Evolutionary conservation across 2,888 invertebrate species (phyloP), one percentile per base, ranked within the genome.

Genomic region (Andrena camellia): DNA sequence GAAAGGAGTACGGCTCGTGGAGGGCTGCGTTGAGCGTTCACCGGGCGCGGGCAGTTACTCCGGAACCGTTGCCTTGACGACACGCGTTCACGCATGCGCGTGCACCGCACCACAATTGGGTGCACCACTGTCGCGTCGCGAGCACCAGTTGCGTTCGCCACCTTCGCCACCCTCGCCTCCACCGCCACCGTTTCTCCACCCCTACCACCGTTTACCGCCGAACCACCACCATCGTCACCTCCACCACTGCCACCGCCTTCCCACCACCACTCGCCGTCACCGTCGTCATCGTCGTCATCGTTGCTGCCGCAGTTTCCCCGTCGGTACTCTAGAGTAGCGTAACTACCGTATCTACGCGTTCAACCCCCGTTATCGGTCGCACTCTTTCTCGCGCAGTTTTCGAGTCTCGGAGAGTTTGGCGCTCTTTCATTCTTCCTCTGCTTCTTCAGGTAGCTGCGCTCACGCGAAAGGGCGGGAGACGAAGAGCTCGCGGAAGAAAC

Each of bases 11-110:
- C 74, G 84, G 79, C 78, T 72, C 78, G 90, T 70, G 88, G 88
- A 90, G 91, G 90, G 87, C 88, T 86, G 87, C 89, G 89, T 82
- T 84, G 90, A 87, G 88, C 90, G 42, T 42, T 42, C 42, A 42
- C 42, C 42, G 42, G 42, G 42, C 42, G 42, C 42, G 88, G 90
- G 89, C 94, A 94, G 94, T 94, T 92, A 93, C 93, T 93, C 92
- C 92, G 93, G 93, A 93, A 93, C 93, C 93, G 94, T 94, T 93
- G 94, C 93, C 94, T 92, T 92, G 93, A 91, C 93, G 92, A 92
- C 92, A 93, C 92, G 91, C 90, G 87, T 89, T 73, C 86, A 92
- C 91, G 91, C 91, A 91, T 91, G 90, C 91, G 92, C 85, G 73
- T 69, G 74, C 73, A 72, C 70, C 75, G 74, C 73, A 50, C 42